Conservation (phyloP, 2,113 vertebrate species). For the Ascaphus truei region DNA sequence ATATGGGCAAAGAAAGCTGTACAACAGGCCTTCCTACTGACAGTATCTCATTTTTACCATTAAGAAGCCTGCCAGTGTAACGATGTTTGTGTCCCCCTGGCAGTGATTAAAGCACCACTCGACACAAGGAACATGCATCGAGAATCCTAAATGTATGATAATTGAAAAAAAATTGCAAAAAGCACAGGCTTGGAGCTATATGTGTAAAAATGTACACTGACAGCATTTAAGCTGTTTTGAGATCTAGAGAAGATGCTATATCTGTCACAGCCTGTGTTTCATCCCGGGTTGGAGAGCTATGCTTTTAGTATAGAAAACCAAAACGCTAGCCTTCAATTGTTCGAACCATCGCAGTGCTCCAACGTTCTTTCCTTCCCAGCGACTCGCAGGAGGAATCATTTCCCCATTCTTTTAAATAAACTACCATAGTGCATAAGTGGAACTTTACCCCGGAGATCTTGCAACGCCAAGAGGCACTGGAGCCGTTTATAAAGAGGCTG, state of each 20-base stretch:
- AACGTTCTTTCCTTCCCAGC: background rate
- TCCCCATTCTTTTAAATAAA: conserved; percentile 11
- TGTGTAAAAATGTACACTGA: background rate
- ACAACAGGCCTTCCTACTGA: too few relatives aligned
- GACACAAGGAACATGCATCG: background rate
- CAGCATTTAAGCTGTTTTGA: background rate
- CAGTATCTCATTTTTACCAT: too few relatives aligned
- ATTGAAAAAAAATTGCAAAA: background rate
- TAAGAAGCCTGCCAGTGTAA: background rate
- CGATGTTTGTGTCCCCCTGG: background rate
- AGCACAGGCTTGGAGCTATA: background rate
- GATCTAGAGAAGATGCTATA: background rate
- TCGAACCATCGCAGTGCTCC: background rate
- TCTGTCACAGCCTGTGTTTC: too few relatives aligned
- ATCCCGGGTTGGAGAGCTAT: too few relatives aligned
- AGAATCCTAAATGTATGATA: background rate
- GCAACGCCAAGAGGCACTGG: background rate
- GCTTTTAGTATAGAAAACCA: too few relatives aligned
- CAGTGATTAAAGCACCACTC: background rate
- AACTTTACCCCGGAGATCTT: background rate
- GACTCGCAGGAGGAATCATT: background rate
- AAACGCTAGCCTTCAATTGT: too few relatives aligned
- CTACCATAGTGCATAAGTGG: conserved; percentile 3
- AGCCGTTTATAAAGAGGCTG: background rate
- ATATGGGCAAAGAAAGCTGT: too few relatives aligned